phyloP scores from a whole-genome alignment of 2,797 vertebrate species.

The Acestrorhynchus altus region DNA sequence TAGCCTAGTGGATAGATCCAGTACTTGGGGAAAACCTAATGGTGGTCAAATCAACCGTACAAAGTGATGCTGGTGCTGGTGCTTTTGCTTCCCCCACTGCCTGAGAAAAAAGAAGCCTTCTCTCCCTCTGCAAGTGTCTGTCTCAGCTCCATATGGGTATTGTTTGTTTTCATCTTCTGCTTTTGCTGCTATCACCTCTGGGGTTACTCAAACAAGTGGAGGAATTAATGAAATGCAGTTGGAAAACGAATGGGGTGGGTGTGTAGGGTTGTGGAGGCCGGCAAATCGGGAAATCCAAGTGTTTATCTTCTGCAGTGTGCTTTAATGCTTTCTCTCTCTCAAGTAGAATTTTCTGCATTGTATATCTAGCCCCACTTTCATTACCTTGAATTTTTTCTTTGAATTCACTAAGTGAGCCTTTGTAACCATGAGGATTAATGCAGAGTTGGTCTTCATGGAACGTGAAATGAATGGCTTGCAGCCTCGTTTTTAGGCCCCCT shows the following conservation, averaged over 20 bases:
- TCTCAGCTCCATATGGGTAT: background rate
- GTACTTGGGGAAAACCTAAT: conserved; percentile 16
- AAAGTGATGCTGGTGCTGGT: conserved; percentile 5
- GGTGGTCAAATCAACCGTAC: conserved; percentile 36
- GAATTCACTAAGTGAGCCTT: background rate
- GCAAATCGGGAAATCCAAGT: conserved; percentile 20
- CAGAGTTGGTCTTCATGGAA: conserved; percentile 22
- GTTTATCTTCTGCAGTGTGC: background rate
- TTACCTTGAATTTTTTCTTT: conserved; percentile 24
- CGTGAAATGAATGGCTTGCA: background rate
- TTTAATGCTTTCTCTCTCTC: background rate
- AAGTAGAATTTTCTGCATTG: background rate
- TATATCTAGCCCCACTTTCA: conserved; percentile 1
- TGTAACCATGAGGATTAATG: background rate
- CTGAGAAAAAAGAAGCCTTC: background rate
- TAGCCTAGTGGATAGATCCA: conserved; percentile 29
- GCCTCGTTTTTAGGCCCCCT: conserved; percentile 1
- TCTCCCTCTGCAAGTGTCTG: background rate
- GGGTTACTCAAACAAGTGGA: conserved; percentile 44
- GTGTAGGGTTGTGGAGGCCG: conserved; percentile 11
- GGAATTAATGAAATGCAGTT: conserved; percentile 41
- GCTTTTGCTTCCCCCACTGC: conserved; percentile 5
- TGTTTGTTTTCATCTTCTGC: conserved; percentile 40
- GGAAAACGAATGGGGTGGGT: background rate
- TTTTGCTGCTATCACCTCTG: conserved; percentile 30